A percentile compares a stretch with the other conserved stretches of the same genome.
Evolutionary conservation across 1,140 invertebrate species (phyloP).

Genomic region (Bombus impatiens): DNA sequence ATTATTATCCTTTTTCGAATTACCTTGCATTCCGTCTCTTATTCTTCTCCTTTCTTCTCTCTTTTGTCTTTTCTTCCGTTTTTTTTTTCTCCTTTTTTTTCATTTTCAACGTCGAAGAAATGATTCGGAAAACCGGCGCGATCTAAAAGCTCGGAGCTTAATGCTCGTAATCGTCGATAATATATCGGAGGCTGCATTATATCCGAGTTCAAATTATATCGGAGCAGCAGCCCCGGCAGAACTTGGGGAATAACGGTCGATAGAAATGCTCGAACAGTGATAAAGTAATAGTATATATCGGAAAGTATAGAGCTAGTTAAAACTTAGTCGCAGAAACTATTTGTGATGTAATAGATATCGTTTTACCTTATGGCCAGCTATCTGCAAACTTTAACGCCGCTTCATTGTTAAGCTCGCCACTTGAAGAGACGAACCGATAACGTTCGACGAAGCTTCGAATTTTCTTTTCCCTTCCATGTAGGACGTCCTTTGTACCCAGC

Average conservation of each 20-base stretch:
- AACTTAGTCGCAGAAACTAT: conserved; percentile 59
- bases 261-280: conserved; percentile 63
- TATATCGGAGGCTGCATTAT: conserved; percentile 62
- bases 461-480: background rate
- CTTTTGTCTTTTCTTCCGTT: background rate
- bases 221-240: conserved; percentile 27
- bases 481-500: too few species aligned
- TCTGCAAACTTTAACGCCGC: conserved; percentile 32
- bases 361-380: conserved; percentile 24
- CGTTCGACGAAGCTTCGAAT: background rate
- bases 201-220: conserved; percentile 56
- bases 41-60: too few species aligned
- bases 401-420: conserved; percentile 31
- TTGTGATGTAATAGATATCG: conserved; percentile 55
- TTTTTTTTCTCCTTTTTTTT: fast-evolving
- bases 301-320: conserved; percentile 55
- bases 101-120: background rate
- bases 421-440: background rate
- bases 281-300: conserved; percentile 55
- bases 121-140: conserved; percentile 1
- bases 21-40: background rate
- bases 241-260: conserved; percentile 62
- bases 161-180: conserved; percentile 55
- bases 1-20: too few species aligned
- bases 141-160: conserved; percentile 42